Evolutionary conservation across 2,113 vertebrate species (phyloP).

Genomic region (Xenopus tropicalis): UCB_Xtro_10.0 CM004447.2:110304001-110304500

Average conservation of each 20-base stretch:
- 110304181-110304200: constrained; percentile 53
- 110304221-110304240: constrained; percentile 54
- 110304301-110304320: constrained; percentile 5
- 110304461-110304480: no score
- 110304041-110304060: constrained; percentile 55
- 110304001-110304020: constrained; percentile 56
- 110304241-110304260: constrained; percentile 49
- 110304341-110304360: neutral
- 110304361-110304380: neutral
- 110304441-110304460: no score
- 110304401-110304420: no score
- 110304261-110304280: constrained; percentile 60
- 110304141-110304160: constrained; percentile 52
- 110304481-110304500: no score
- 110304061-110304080: constrained; percentile 61
- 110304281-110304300: constrained; percentile 10
- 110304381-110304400: neutral
- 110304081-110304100: constrained; percentile 55
- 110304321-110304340: constrained; percentile 5
- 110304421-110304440: no score
- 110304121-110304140: constrained; percentile 56
- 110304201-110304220: constrained; percentile 53
- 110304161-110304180: constrained; percentile 50
- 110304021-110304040: constrained; percentile 59
- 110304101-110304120: constrained; percentile 51